Base-by-base conservation (phyloP, 2,888 invertebrate species). In the Abrostola triplasia region DNA sequence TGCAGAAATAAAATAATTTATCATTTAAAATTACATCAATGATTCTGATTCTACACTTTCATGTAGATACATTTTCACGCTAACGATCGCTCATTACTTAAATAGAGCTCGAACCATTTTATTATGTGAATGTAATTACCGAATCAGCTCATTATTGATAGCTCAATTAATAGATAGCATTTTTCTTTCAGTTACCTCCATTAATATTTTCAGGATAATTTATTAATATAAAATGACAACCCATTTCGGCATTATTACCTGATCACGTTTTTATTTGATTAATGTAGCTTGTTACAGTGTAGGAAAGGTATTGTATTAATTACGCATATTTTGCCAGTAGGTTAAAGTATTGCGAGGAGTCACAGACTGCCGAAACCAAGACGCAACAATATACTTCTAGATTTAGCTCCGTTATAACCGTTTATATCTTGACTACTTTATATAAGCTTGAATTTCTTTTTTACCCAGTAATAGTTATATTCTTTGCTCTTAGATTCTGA, bases 61-160 rank as follows among this genome's bases (percentile, higher is more conserved):
- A 24, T 2, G 4, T 24, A 24, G 1, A 24, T 24, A 54, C 51
- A 49, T 52, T 37, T 53, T 54, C 54, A 35, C 50, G 10, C 40
- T 40, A 59, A 67, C 57, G 58, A 59, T 58, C 42, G n/a, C 58
- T 67, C 58, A 41, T 36, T 1, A 35, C 35, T 37, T 38, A 61
- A 67, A 71, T 71, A 51, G 40, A 58, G 58, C 67, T 11, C 67
- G 58, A 71, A 67, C 55, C 44, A 44, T 67, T 52, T 47, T 47
- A 71, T 71, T 67, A 67, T 67, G 54, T 41, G 38, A 70, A 71
- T 59, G 72, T 44, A 70, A 67, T 70, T 58, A 67, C 24, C 36
- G 72, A 70, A 71, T 59, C 49, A 55, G 51, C 54, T 67, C 58
- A 49, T 71, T 62, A 71, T 41, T 71, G 55, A 51, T 50, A 35